These are phyloP conservation scores for Amphiprion ocellaris DNA, from an alignment of 2,113 vertebrate genomes.

Conservation along the genomic window DNA sequence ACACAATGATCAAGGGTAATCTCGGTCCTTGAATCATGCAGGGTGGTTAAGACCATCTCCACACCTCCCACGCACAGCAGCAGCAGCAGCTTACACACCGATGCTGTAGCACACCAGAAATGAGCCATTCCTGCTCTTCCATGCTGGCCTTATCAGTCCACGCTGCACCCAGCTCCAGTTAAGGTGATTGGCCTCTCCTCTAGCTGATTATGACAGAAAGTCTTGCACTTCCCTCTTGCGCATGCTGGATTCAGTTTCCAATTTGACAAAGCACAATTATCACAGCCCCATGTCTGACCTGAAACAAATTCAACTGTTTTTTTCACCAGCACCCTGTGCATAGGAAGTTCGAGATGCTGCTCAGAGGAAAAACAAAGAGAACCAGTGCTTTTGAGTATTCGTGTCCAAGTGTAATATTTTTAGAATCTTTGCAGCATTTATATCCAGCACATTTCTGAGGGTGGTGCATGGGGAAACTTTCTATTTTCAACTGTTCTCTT, in stretches of 20 bases:
- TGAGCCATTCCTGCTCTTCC: background rate
- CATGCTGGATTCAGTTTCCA: background rate
- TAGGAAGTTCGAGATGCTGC: conserved; percentile 6
- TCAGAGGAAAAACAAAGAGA: conserved; percentile 1
- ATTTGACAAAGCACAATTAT: conserved; percentile 15
- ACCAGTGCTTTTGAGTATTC: conserved; percentile 46
- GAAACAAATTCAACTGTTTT: conserved; percentile 6
- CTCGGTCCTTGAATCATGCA: conserved; percentile 4
- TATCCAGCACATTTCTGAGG: conserved; percentile 21
- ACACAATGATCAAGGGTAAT: conserved; percentile 11
- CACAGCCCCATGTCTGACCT: background rate
- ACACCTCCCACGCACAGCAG: background rate
- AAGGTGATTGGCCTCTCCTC: conserved; percentile 8
- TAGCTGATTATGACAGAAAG: conserved; percentile 13
- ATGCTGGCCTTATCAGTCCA: conserved; percentile 5
- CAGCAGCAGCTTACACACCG: background rate
- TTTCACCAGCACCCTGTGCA: background rate
- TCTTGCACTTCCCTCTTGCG: background rate
- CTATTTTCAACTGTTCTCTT: conserved; percentile 52
- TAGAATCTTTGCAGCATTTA: conserved; percentile 58
- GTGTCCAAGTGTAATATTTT: conserved; percentile 61
- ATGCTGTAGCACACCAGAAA: conserved; percentile 1
- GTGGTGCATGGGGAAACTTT: conserved; percentile 13
- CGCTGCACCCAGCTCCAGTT: background rate
- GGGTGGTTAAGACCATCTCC: background rate